These are phyloP conservation scores for Parazoanthus swiftii DNA, from an alignment of 92 coral and sea anemone species.

Conservation along the genomic window DNA sequence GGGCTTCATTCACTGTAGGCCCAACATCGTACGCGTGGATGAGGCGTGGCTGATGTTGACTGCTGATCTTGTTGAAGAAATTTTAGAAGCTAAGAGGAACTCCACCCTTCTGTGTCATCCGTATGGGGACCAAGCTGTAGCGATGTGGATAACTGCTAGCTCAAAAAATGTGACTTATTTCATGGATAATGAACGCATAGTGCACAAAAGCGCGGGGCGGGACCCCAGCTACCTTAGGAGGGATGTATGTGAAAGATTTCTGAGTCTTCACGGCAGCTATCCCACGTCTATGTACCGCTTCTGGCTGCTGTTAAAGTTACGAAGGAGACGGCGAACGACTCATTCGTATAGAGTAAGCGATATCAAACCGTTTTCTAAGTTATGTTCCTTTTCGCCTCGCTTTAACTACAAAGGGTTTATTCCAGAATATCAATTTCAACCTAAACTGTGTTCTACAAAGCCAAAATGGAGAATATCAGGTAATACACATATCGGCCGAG, in stretches of 20 bases:
- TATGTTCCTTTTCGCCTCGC: conserved; percentile 69
- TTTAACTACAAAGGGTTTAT: conserved; percentile 74
- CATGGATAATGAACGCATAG: conserved; percentile 86
- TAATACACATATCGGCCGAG: conserved; percentile 70
- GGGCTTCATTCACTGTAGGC: conserved; percentile 94
- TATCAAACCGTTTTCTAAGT: conserved; percentile 62
- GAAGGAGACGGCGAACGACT: conserved; percentile 32
- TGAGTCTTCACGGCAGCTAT: conserved; percentile 92
- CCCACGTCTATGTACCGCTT: conserved; percentile 83
- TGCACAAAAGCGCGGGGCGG: conserved; percentile 94
- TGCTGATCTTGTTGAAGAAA: conserved; percentile 71
- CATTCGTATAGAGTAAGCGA: conserved; percentile 54
- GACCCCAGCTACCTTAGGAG: conserved; percentile 66
- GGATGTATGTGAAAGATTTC: conserved; percentile 64
- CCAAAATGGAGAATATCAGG: conserved; percentile 83
- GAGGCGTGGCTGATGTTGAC: conserved; percentile 95
- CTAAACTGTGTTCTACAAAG: conserved; percentile 73
- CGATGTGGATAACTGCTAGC: conserved; percentile 84
- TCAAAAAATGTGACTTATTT: conserved; percentile 82
- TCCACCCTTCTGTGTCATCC: conserved; percentile 78
- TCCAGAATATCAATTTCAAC: conserved; percentile 76
- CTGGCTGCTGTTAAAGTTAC: conserved; percentile 77
- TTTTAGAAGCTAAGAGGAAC: conserved; percentile 60
- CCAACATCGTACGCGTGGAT: conserved; percentile 85
- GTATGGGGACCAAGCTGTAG: conserved; percentile 94